Evolutionary conservation across 35 echinoderm and acorn worm genomes (phyloP), one percentile per base, ranked within the genome.

Genomic region (Anneissia japonica): DNA sequence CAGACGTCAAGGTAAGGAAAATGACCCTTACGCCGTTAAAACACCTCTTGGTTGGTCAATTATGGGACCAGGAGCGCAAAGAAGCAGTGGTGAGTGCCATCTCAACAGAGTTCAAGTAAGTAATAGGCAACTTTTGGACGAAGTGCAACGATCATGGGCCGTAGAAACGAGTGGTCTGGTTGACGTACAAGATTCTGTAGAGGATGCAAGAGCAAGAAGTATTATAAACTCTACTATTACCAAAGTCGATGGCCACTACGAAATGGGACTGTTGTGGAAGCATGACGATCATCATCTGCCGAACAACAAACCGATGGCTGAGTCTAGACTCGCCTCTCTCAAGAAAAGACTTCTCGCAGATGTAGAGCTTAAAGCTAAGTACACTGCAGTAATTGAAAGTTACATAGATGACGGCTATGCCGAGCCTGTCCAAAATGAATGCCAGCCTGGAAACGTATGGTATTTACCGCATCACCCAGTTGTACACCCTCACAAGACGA

Each of bases 181-280:
- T 30, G 89, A 79, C 32, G 13, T 14, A 31, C 31, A 80, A 38
- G 89, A 91, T 6, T 90, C 89, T 12, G 21, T 80, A 28, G 19
- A 90, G 85, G 89, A 90, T 32, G 12, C 11, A 1, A 86, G 78
- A 41, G 89, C 89, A 0, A 1, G 85, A 13, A 21, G 37, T 4
- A 76, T 82, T 1, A 92, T 92, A 29, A 39, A 87, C 13, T 81
- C 31, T 0, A 82, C 84, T 0, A 82, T 76, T 5, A 51, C 29
- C 0, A 7, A 35, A 31, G 19, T 0, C 28, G 80, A 76, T 77
- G 85, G 64, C 0, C 79, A 82, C 41, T 89, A 83, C 13, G 86
- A 88, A 72, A 82, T 92, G 72, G 84, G 84, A 1, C 39, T 92
- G 16, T 35, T 82, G 16, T 92, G 84, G 84, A 83, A 74, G 13